Conservation (phyloP, 37 sponge, comb jelly and placozoan species). For the Axinella damicornis region DNA sequence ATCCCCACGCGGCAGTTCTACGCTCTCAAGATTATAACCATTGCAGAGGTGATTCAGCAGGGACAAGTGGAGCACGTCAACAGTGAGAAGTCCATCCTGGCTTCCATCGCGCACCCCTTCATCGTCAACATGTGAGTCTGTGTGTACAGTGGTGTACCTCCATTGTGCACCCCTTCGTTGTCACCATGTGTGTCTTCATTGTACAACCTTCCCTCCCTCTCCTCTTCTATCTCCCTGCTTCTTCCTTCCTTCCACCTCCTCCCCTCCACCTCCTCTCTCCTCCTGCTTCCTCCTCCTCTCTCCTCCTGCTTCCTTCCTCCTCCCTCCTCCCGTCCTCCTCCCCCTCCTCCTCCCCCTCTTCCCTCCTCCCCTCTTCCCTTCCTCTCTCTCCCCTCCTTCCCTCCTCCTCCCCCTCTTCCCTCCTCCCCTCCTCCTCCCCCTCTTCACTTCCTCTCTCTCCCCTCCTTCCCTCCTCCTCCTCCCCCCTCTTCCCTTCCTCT, state of each 20-base stretch:
- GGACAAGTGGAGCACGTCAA: constrained; percentile 94
- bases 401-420: no score
- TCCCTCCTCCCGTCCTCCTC: neutral
- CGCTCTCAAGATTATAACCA: constrained; percentile 95
- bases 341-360: no score
- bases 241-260: no score
- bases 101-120: constrained; percentile 85
- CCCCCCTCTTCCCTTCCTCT: neutral
- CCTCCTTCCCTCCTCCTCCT: no score
- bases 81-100: constrained; percentile 87
- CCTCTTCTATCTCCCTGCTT: neutral
- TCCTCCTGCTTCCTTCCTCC: no score
- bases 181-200: constrained; percentile 78
- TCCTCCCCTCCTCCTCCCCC: no score
- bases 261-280: no score
- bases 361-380: no score
- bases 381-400: no score
- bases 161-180: constrained; percentile 92
- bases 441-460: no score
- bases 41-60: constrained; percentile 84
- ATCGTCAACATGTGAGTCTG: constrained; percentile 94
- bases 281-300: no score
- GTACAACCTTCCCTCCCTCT: neutral
- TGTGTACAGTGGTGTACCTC: no score
- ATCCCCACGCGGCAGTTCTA: constrained; percentile 63